A percentile compares a stretch with the other conserved stretches of the same genome.
Evolutionary conservation across 2,797 vertebrate species (phyloP).

Genomic region (Morelia viridis): DNA sequence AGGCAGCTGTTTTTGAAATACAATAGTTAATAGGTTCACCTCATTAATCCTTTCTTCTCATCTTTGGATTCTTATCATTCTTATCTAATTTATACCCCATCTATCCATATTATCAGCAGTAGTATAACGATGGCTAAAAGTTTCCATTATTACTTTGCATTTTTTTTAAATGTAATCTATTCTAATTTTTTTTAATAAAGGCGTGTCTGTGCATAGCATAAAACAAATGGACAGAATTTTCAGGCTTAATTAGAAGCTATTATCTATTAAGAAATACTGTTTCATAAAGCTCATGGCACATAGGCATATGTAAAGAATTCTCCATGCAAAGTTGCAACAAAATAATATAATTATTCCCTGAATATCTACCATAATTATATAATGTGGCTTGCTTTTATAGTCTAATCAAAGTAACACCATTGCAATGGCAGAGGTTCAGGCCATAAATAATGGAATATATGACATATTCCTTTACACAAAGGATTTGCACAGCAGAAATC

Average conservation of each 20-base stretch:
- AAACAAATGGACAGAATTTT: neutral
- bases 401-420: neutral
- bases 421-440: neutral
- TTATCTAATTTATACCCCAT: neutral
- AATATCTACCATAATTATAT: neutral
- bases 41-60: neutral
- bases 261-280: neutral
- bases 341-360: constrained; percentile 3
- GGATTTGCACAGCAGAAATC: neutral
- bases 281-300: neutral
- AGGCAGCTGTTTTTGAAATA: neutral
- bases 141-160: neutral
- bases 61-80: neutral
- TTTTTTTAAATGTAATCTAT: neutral
- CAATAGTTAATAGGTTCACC: neutral
- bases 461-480: neutral
- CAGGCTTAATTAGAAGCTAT: neutral
- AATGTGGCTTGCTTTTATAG: neutral
- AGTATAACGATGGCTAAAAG: neutral
- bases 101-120: neutral
- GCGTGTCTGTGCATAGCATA: neutral
- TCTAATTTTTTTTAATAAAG: neutral
- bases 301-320: neutral
- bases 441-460: neutral
- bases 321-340: neutral